Evolutionary conservation across 2,888 invertebrate genomes (phyloP), one percentile per base, ranked within the genome.

Genomic region (Melinopterus prodromus): DNA sequence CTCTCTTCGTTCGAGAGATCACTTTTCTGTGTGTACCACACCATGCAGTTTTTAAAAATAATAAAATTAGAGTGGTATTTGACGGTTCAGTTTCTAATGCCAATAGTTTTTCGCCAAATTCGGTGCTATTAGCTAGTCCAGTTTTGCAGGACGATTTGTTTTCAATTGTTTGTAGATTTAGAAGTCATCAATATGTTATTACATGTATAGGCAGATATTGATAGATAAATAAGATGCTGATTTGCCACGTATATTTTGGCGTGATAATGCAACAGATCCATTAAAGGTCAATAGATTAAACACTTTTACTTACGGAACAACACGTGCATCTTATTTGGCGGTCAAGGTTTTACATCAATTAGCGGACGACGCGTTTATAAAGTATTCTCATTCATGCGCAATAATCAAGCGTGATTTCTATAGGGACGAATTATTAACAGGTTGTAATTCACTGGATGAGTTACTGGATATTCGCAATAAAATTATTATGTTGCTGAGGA

Each of bases 141-240:
- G n/a, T n/a, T n/a, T n/a, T n/a, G n/a, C n/a, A n/a, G n/a, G n/a
- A n/a, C n/a, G n/a, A n/a, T n/a, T n/a, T n/a, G n/a, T n/a, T n/a
- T n/a, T n/a, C n/a, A n/a, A n/a, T n/a, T n/a, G n/a, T n/a, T n/a
- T n/a, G n/a, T n/a, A n/a, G n/a, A n/a, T n/a, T n/a, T n/a, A n/a
- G n/a, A n/a, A n/a, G n/a, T 0, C 80, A 84, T 35, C 69, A 81
- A n/a, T 82, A 84, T 37, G 85, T 85, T 6, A 53, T 87, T 0
- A 82, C 81, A 87, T 87, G 84, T 88, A 85, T 74, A 82, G 85
- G 0, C 86, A 86, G 79, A 83, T 88, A 9, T 12, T 76, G n/a
- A 77, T 86, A 0, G 77, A 84, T 16, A 80, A 82, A 7, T 76
- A 82, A 0, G 82, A 87, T 36, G 72, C 37, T 3, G 78, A 84